Evolutionary conservation across 2,888 invertebrate species (phyloP).

Genomic region (Holacanthella duospinosa): DNA sequence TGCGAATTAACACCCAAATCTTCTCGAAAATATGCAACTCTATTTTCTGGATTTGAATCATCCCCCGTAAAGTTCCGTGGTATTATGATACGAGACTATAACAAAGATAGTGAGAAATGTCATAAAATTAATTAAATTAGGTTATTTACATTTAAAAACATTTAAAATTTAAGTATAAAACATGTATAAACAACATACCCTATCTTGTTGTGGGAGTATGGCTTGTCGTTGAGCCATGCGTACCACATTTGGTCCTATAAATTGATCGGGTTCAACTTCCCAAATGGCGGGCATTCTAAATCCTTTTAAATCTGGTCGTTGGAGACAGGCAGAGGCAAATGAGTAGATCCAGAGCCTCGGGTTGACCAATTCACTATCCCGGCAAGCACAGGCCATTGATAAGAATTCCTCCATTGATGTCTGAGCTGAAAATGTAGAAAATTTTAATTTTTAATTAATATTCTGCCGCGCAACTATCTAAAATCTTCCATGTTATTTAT

Average conservation of each 20-base stretch:
- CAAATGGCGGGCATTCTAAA: conserved; percentile 61
- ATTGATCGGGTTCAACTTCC: conserved; percentile 71
- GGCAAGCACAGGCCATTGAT: conserved; percentile 57
- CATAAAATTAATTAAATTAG: no score
- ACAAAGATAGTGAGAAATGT: not conserved
- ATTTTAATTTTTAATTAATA: conserved; percentile 5
- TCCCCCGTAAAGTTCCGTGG: conserved; percentile 56
- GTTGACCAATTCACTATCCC: conserved; percentile 47
- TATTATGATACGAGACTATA: conserved; percentile 38
- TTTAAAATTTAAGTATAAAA: no score
- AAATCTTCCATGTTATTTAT: not conserved
- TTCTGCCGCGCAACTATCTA: not conserved
- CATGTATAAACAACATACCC: conserved; percentile 15
- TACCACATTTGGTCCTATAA: conserved; percentile 40
- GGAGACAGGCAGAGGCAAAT: conserved; percentile 62
- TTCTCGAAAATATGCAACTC: conserved; percentile 46
- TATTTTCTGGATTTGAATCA: conserved; percentile 63
- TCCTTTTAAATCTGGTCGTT: conserved; percentile 59
- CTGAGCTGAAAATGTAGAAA: conserved; percentile 59
- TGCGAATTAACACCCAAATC: conserved; percentile 60
- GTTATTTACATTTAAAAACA: no score
- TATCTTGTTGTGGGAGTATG: conserved; percentile 17
- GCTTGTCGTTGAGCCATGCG: conserved; percentile 21
- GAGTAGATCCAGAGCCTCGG: conserved; percentile 71
- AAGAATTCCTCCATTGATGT: conserved; percentile 58